phyloP scores from a whole-genome alignment of 2,113 vertebrate genomes.

The Phylloscopus trochilus region DNA sequence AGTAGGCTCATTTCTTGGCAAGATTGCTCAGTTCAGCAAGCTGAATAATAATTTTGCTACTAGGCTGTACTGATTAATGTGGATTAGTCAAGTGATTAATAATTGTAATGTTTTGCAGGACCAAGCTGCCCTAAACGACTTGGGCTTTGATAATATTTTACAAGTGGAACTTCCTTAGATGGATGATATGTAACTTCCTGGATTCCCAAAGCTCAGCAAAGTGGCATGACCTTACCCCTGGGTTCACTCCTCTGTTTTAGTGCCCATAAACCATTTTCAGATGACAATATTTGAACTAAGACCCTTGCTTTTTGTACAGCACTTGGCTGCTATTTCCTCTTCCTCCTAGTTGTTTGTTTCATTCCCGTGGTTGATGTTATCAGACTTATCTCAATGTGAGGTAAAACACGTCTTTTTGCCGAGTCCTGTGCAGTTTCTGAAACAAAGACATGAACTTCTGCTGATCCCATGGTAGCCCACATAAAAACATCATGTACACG shows the following conservation, averaged over 20 bases:
- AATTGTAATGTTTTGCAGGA: constrained; percentile 53
- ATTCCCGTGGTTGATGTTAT: background rate
- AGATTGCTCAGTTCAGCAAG: constrained; percentile 63
- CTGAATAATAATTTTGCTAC: constrained; percentile 65
- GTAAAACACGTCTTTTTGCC: background rate
- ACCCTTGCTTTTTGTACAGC: background rate
- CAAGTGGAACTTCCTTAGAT: constrained; percentile 54
- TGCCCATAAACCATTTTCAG: constrained; percentile 27
- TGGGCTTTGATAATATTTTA: constrained; percentile 41
- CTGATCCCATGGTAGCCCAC: background rate
- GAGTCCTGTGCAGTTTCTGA: background rate
- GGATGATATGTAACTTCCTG: constrained; percentile 31
- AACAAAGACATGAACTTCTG: constrained; percentile 28
- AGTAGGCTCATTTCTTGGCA: constrained; percentile 59
- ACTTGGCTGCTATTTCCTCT: constrained; percentile 2
- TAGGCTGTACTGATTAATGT: constrained; percentile 67
- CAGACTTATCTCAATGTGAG: background rate
- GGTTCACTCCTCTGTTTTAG: background rate
- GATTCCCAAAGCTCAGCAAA: constrained; percentile 20
- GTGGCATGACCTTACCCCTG: background rate
- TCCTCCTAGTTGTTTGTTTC: background rate
- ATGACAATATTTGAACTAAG: constrained; percentile 25
- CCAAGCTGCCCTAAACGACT: constrained; percentile 27
- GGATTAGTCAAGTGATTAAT: constrained; percentile 73
- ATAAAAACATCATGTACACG: background rate